Conservation (phyloP, 2,888 invertebrate species). For the Agrochola lychnidis region DNA sequence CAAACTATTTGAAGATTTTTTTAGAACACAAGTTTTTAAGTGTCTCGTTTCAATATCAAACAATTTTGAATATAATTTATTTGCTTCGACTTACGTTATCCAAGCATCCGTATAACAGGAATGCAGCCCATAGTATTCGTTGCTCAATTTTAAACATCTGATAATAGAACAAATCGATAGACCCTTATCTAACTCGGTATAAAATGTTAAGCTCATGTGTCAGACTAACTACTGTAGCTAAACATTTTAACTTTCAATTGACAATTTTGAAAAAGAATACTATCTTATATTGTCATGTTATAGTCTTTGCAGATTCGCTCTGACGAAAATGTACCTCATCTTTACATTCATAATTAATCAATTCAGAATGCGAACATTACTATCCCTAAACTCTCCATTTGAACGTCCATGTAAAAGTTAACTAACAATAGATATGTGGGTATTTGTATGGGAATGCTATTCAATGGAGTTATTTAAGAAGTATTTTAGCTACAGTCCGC, state of each 20-base stretch:
- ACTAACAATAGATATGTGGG: conserved; percentile 60
- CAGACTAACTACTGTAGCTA: conserved; percentile 81
- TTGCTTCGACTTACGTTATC: background rate
- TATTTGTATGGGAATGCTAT: conserved; percentile 61
- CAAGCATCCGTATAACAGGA: conserved; percentile 62
- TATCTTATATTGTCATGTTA: conserved; percentile 46
- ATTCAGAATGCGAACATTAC: conserved; percentile 33
- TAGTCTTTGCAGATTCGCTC: conserved; percentile 53
- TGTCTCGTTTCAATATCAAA: conserved; percentile 3
- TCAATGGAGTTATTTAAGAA: conserved; percentile 56
- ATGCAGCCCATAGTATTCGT: conserved; percentile 80
- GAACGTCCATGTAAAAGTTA: conserved; percentile 55
- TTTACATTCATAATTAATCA: conserved; percentile 21
- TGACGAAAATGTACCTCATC: conserved; percentile 48
- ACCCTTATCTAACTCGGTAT: conserved; percentile 76
- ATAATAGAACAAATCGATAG: conserved; percentile 78
- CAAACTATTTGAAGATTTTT: background rate
- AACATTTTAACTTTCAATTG: conserved; percentile 60
- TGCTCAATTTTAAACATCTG: conserved; percentile 80
- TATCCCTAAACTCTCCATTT: conserved; percentile 48
- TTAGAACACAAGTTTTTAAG: background rate
- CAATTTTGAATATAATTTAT: conserved; percentile 8
- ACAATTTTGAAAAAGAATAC: conserved; percentile 51
- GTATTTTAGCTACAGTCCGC: conserved; percentile 78
- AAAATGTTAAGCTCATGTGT: conserved; percentile 86